Percentiles rank a stretch among this genome's conserved stretches.
Conservation (phyloP, 92 coral and sea anemone genomes). For the Palythoa heliodiscus region DNA sequence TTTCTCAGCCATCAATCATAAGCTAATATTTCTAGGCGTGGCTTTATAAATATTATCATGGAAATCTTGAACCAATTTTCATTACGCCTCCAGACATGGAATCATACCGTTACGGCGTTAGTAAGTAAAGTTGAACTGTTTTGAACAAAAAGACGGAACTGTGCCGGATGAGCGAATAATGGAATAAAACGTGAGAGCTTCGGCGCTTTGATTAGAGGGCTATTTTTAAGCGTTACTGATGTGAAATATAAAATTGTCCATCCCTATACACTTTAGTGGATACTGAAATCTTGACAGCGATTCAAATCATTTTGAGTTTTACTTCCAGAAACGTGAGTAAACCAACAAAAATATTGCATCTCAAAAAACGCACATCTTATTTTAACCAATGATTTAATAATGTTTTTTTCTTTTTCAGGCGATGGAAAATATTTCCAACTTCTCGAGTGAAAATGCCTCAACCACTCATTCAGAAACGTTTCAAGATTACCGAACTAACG, state of each 20-base stretch:
- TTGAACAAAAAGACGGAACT: background rate
- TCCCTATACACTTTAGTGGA: background rate
- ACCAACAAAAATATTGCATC: background rate
- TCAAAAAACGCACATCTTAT: background rate
- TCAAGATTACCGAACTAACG: constrained; percentile 24
- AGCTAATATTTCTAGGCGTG: background rate
- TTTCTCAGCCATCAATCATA: background rate
- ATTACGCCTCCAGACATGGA: constrained; percentile 10
- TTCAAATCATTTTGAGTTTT: background rate
- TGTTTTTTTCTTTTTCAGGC: background rate
- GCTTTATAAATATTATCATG: constrained; percentile 6
- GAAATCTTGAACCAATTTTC: constrained; percentile 22
- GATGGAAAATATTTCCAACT: constrained; percentile 14
- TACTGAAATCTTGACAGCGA: background rate
- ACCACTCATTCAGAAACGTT: background rate
- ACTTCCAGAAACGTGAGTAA: background rate
- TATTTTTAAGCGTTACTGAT: too few species aligned
- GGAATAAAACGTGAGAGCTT: background rate
- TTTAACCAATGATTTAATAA: background rate
- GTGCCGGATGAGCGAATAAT: background rate
- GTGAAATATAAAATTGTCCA: background rate
- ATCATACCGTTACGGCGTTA: background rate
- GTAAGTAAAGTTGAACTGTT: background rate
- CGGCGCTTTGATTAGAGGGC: background rate
- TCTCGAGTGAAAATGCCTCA: background rate